phyloP scores from a whole-genome alignment of 2,113 vertebrate species.

The Ammodytes marinus region DNA sequence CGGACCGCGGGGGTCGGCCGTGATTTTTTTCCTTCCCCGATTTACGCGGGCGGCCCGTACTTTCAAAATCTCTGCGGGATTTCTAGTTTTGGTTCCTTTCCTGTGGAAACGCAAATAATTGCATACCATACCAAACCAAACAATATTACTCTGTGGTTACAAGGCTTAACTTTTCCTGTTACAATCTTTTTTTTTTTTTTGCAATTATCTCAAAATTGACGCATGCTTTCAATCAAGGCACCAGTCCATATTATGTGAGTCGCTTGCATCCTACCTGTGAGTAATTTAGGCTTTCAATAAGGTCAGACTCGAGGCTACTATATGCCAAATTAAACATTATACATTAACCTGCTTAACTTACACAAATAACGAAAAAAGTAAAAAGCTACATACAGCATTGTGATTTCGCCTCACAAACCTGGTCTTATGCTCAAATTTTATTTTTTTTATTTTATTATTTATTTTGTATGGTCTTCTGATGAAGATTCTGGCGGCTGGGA shows the following conservation, averaged over 20 bases:
- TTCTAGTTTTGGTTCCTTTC: too few species aligned
- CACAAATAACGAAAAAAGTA: background rate
- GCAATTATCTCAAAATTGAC: background rate
- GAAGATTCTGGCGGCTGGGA: conserved; percentile 86
- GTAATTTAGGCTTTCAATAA: background rate
- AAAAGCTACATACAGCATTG: background rate
- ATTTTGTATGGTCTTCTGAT: conserved; percentile 5
- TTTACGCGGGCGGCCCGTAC: too few species aligned
- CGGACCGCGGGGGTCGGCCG: too few species aligned
- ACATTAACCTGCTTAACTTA: conserved; percentile 14
- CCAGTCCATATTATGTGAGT: background rate
- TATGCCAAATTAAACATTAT: background rate
- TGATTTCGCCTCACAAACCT: conserved; percentile 5
- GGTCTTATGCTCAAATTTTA: background rate
- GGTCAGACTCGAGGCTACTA: conserved; percentile 5
- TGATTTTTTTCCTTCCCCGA: too few species aligned
- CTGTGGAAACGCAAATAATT: too few species aligned
- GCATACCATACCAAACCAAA: too few species aligned
- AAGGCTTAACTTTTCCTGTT: background rate
- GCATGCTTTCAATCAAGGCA: conserved; percentile 1
- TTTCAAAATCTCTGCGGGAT: too few species aligned
- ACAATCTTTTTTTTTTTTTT: background rate
- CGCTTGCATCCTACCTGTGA: conserved; percentile 14
- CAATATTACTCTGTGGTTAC: too few species aligned
- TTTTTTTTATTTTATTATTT: background rate